A percentile compares a stretch with the other conserved stretches of the same genome.
These are phyloP conservation scores for Mormyrops attenuatus DNA, from an alignment of 2,797 vertebrate genomes.

Conservation along the genomic window DNA sequence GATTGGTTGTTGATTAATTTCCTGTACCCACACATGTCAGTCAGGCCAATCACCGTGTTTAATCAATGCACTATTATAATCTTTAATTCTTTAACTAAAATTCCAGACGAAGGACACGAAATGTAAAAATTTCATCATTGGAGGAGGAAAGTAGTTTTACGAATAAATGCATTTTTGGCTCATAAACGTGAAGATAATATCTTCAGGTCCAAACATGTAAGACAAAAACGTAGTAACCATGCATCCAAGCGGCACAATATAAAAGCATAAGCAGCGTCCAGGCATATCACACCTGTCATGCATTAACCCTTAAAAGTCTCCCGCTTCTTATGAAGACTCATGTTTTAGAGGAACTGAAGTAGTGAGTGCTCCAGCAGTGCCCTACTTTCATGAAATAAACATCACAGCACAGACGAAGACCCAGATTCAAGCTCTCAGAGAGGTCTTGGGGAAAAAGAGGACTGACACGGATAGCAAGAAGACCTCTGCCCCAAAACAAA, in stretches of 20 bases:
- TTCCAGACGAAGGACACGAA: background rate
- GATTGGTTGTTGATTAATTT: background rate
- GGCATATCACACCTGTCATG: background rate
- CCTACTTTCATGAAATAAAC: background rate
- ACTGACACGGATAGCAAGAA: background rate
- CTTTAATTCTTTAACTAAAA: background rate
- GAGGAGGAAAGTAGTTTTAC: background rate
- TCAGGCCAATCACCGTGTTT: background rate
- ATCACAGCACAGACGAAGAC: background rate
- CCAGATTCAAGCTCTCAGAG: background rate
- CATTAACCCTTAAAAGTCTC: background rate
- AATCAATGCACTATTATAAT: background rate
- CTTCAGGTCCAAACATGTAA: background rate
- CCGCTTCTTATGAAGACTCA: background rate
- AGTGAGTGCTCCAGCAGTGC: background rate
- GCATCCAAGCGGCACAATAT: background rate
- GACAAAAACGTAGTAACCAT: background rate
- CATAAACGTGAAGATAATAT: background rate
- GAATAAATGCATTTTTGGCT: background rate
- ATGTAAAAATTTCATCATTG: background rate
- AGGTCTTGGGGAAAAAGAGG: background rate
- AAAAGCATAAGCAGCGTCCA: background rate
- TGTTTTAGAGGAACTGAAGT: background rate
- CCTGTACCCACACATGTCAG: background rate
- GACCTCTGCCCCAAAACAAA: background rate